Conservation (phyloP, 2,888 invertebrate genomes). For the Shargacucullia verbasci region DNA sequence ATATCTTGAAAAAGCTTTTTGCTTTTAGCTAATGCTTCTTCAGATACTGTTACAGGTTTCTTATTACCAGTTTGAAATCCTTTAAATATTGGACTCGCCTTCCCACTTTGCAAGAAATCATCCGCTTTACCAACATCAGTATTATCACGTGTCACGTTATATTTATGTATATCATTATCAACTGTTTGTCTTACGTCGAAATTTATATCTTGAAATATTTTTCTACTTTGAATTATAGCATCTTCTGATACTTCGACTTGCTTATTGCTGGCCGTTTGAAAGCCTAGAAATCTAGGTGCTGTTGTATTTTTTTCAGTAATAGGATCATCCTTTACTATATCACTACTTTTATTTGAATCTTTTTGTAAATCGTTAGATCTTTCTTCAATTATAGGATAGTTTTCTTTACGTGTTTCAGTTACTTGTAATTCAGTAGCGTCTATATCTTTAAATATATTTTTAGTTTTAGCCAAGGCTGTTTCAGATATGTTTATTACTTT, state of each 20-base stretch:
- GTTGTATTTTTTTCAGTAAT: constrained; percentile 9
- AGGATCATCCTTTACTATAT: not conserved
- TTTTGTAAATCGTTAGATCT: not conserved
- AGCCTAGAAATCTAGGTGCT: constrained; percentile 54
- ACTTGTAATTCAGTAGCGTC: constrained; percentile 22
- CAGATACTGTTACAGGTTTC: constrained; percentile 66
- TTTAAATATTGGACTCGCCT: constrained; percentile 33
- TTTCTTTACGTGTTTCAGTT: constrained; percentile 1
- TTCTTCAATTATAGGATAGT: constrained; percentile 10
- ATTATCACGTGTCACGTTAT: too few species aligned
- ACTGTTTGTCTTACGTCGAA: not conserved
- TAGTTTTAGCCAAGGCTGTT: constrained; percentile 63
- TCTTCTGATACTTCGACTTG: constrained; percentile 61
- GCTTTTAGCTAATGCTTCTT: constrained; percentile 70
- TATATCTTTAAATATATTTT: constrained; percentile 66
- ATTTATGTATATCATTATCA: too few species aligned
- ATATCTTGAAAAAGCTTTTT: constrained; percentile 65
- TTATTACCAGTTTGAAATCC: constrained; percentile 73
- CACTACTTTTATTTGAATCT: too few species aligned
- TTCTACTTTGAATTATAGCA: constrained; percentile 65
- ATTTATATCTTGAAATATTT: constrained; percentile 55
- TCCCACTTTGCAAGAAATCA: not conserved
- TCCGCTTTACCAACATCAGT: too few species aligned
- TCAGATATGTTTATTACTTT: constrained; percentile 63
- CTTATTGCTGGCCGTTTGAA: constrained; percentile 74